Percentiles rank a stretch among this genome's conserved stretches.
Conservation (phyloP, 2,888 invertebrate genomes). For the Melanostoma mellinum region DNA sequence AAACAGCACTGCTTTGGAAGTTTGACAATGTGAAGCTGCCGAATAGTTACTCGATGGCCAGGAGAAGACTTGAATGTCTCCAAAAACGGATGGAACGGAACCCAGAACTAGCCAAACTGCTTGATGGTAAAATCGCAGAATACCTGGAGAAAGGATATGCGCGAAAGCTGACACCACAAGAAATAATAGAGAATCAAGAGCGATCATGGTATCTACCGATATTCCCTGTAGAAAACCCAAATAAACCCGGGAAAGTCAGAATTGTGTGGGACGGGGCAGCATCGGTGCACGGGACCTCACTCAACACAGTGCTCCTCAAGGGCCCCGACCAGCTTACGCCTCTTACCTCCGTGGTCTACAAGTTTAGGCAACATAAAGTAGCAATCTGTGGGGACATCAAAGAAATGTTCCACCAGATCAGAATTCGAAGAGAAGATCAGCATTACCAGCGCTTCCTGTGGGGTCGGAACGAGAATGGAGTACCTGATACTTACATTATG, state of each 20-base stretch:
- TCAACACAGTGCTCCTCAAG: neutral
- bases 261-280: conserved; percentile 76
- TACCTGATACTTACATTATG: conserved; percentile 68
- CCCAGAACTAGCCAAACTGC: conserved; percentile 22
- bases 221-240: too few relatives aligned
- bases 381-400: conserved; percentile 72
- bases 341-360: too few relatives aligned
- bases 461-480: conserved; percentile 44
- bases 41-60: too few relatives aligned
- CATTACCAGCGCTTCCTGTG: conserved; percentile 76
- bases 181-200: too few relatives aligned
- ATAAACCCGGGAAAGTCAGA: conserved; percentile 67
- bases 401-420: too few relatives aligned
- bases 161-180: too few relatives aligned
- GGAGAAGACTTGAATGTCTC: too few relatives aligned
- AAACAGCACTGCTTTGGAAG: too few relatives aligned
- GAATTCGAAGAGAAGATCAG: conserved; percentile 64
- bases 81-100: too few relatives aligned
- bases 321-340: too few relatives aligned
- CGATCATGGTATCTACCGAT: too few relatives aligned
- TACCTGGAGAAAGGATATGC: conserved; percentile 57
- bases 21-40: too few relatives aligned
- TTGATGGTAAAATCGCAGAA: conserved; percentile 53
- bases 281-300: neutral
- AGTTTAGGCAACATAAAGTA: conserved; percentile 76